phyloP scores from a whole-genome alignment of 1,140 invertebrate species.

The Lasaia peninsularis region DNA sequence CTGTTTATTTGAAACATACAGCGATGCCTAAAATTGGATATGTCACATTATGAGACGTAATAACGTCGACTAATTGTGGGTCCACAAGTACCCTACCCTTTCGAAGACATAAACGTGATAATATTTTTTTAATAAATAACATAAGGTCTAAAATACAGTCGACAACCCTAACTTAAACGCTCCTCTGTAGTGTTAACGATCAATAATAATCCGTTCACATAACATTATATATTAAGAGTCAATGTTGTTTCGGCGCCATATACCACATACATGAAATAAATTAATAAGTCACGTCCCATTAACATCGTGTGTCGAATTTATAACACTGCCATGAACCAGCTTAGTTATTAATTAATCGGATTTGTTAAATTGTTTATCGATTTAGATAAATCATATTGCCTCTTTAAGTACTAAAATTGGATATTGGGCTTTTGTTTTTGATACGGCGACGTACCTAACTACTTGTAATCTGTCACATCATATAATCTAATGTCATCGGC shows the following conservation, averaged over 20 bases:
- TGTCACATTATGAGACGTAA: too few relatives aligned
- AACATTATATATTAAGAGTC: slow-evolving; percentile 4
- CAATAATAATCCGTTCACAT: slow-evolving; percentile 10
- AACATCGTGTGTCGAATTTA: not conserved
- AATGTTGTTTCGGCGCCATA: not conserved
- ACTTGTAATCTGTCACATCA: too few relatives aligned
- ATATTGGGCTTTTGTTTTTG: too few relatives aligned
- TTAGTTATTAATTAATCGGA: not conserved
- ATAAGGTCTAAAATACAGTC: not conserved
- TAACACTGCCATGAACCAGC: not conserved
- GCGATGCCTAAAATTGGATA: too few relatives aligned
- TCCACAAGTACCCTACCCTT: too few relatives aligned
- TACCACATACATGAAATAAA: not conserved
- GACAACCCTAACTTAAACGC: not conserved
- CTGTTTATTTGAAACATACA: too few relatives aligned
- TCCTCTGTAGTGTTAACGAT: not conserved
- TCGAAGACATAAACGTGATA: too few relatives aligned
- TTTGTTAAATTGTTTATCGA: not conserved
- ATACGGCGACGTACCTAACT: too few relatives aligned
- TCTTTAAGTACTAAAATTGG: not conserved
- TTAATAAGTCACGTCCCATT: slow-evolving; percentile 6
- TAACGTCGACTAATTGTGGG: too few relatives aligned
- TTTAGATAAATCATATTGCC: not conserved
- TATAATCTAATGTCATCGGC: too few relatives aligned
- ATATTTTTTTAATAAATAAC: too few relatives aligned